A percentile compares a stretch with the other conserved stretches of the same genome.
Evolutionary conservation across 2,797 vertebrate species (phyloP).

Genomic region (Sphenopsis melanotis): DNA sequence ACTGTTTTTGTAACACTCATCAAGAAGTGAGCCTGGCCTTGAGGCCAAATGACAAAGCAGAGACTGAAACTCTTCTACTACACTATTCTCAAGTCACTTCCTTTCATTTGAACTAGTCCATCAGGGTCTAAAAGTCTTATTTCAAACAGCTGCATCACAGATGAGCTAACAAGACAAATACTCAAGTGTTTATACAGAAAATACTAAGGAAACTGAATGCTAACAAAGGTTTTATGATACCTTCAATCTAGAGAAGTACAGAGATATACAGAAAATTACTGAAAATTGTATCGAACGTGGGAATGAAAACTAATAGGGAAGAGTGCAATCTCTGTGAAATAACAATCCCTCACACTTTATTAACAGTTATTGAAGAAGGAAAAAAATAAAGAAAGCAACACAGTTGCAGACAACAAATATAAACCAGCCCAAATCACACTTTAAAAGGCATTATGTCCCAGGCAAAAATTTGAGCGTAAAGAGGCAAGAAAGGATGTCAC

Average conservation of each 20-base stretch:
- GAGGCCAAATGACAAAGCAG: background rate
- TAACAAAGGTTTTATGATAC: background rate
- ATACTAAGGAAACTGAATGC: background rate
- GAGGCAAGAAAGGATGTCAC: background rate
- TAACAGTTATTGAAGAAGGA: background rate
- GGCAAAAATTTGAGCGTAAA: background rate
- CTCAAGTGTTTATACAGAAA: background rate
- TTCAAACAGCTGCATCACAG: background rate
- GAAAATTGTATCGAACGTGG: background rate
- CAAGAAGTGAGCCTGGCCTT: background rate
- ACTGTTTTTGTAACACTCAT: background rate
- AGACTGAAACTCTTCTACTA: background rate
- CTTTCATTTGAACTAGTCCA: background rate
- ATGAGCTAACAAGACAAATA: conserved; percentile 24
- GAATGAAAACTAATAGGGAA: background rate
- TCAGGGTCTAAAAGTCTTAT: background rate
- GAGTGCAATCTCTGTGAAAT: background rate
- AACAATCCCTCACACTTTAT: background rate
- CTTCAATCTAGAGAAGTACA: background rate
- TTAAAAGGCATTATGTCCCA: background rate
- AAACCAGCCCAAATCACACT: background rate
- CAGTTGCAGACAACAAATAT: background rate
- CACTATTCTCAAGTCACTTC: background rate
- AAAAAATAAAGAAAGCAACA: background rate
- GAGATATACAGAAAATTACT: background rate